Percentiles rank a stretch among this genome's conserved stretches.
Evolutionary conservation across 2,888 invertebrate genomes (phyloP).

Genomic region (Dastarcus helophoroides): DNA sequence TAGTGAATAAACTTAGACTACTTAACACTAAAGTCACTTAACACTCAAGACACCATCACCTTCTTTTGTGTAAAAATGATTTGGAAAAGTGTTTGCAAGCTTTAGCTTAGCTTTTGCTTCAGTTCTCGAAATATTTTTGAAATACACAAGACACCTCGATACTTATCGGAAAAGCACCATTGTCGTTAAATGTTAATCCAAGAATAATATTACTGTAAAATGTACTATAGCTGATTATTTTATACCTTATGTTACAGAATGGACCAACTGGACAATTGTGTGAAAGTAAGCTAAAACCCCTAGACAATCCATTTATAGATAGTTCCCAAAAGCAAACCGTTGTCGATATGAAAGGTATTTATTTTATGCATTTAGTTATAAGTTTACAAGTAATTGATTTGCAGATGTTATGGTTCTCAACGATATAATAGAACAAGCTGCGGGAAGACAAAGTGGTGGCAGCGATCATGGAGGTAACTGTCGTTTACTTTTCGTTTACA

Average conservation of each 20-base stretch:
- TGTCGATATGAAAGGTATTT: constrained; percentile 71
- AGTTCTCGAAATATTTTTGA: too few relatives aligned
- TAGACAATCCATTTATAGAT: constrained; percentile 89
- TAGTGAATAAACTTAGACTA: too few relatives aligned
- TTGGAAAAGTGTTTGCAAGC: too few relatives aligned
- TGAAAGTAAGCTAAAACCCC: constrained; percentile 72
- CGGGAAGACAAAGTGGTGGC: constrained; percentile 74
- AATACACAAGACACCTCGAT: too few relatives aligned
- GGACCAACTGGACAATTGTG: constrained; percentile 68
- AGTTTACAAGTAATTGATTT: constrained; percentile 22
- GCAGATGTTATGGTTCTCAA: constrained; percentile 95
- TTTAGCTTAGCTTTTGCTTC: too few relatives aligned
- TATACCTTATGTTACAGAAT: constrained; percentile 44
- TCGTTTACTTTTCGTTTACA: constrained; percentile 25
- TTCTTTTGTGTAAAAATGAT: too few relatives aligned
- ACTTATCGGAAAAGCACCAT: too few relatives aligned
- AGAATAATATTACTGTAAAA: too few relatives aligned
- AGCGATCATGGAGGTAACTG: constrained; percentile 86
- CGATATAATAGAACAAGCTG: constrained; percentile 93
- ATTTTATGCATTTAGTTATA: neutral
- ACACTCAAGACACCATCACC: too few relatives aligned
- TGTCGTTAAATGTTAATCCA: too few relatives aligned
- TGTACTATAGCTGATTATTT: too few relatives aligned
- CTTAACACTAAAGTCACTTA: too few relatives aligned
- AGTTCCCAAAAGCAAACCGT: constrained; percentile 71